Evolutionary conservation across 1,140 invertebrate species (phyloP), one percentile per base, ranked within the genome.

Genomic region (Scylla paramamosain): DNA sequence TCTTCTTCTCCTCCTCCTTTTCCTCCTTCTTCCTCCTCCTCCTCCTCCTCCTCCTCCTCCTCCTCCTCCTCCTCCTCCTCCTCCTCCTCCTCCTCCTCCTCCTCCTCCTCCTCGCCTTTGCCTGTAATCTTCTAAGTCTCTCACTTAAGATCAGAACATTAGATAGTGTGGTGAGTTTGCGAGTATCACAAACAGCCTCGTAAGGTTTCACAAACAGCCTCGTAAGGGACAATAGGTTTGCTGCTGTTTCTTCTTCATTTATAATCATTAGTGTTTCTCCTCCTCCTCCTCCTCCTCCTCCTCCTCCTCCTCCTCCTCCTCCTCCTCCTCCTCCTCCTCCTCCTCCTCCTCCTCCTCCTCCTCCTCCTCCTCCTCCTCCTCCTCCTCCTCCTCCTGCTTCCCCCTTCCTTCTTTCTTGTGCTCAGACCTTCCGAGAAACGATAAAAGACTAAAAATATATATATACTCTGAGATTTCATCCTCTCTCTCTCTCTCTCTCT

Each of bases 401-500:
- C 46, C 14, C 32, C 16, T 8, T 48, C 25, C 0, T 8, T 59
- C 52, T 59, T 20, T 59, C 52, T 59, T 20, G 0, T 20, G 10
- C 52, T 59, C 52, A 14, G 39, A 2, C 10, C 52, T 59, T 59
- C 52, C 39, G 39, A 39, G 39, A 39, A 39, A 39, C 39, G 39
- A 39, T 39, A 39, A 39, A 39, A 39, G 39, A 39, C 39, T 39
- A 39, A 39, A 39, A 39, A 39, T 39, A 39, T 39, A 39, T 39
- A 39, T 8, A 14, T 20, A 59, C 46, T 48, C 46, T 14, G 52
- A 14, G 12, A 14, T 59, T 20, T 59, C 52, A 14, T 20, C 31
- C 86, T 88, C 86, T 88, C 86, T 88, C 86, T 88, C 86, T 88
- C 86, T 88, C 86, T 88, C 86, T 88, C 86, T 88, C 86, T 88